Conservation (phyloP, 2,797 vertebrate species). For the Oryzias dopingdopingensis region DNA sequence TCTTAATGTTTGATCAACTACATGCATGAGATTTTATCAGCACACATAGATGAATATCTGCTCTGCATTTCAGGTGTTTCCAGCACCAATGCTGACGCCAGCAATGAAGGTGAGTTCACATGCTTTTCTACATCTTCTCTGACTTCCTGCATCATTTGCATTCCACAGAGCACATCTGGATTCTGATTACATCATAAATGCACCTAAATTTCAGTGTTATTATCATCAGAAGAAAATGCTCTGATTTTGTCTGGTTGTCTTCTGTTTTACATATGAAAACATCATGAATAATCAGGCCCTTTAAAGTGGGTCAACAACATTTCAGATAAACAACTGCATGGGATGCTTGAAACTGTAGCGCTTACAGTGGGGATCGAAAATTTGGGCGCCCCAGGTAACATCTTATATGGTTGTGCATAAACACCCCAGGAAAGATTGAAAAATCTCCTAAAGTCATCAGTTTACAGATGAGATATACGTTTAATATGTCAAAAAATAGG, state of each 20-base stretch:
- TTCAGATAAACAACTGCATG: too few species aligned
- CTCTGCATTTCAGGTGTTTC: constrained; percentile 52
- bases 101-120: constrained; percentile 64
- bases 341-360: too few species aligned
- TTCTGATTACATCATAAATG: constrained; percentile 19
- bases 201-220: constrained; percentile 5
- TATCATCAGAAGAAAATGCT: constrained; percentile 7
- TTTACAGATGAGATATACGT: too few species aligned
- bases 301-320: too few species aligned
- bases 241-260: not conserved
- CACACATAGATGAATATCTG: constrained; percentile 19
- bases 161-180: constrained; percentile 7
- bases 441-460: too few species aligned
- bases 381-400: too few species aligned
- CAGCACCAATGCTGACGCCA: constrained; percentile 51
- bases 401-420: too few species aligned
- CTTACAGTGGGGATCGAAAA: too few species aligned
- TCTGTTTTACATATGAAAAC: not conserved
- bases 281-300: too few species aligned
- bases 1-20: not conserved
- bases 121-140: not conserved
- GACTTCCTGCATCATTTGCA: not conserved
- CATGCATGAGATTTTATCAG: constrained; percentile 8
- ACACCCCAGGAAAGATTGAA: too few species aligned
- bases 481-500: too few species aligned